Conservation (phyloP, 2,797 vertebrate species). For the Lacerta agilis region DNA sequence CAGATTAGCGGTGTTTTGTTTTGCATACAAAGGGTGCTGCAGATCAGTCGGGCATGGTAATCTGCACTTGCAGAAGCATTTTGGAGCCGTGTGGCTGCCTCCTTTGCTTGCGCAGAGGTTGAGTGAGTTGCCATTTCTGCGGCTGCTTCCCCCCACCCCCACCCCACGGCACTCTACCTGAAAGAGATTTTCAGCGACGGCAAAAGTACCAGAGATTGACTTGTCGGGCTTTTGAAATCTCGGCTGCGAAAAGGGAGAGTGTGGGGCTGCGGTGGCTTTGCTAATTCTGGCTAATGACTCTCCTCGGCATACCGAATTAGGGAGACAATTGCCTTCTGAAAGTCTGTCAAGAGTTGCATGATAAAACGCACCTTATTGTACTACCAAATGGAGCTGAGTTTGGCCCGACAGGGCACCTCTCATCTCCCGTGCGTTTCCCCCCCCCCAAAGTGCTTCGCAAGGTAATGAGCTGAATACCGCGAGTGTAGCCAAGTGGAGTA, state of each 20-base stretch:
- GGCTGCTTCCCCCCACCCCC: slow-evolving; percentile 14
- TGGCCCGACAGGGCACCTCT: slow-evolving; percentile 58
- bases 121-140: slow-evolving; percentile 32
- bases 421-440: slow-evolving; percentile 48
- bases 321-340: slow-evolving; percentile 57
- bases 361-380: slow-evolving; percentile 32
- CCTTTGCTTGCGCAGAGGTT: fast-evolving
- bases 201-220: slow-evolving; percentile 35
- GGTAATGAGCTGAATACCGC: slow-evolving; percentile 53
- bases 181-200: slow-evolving; percentile 24
- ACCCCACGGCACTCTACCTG: neutral
- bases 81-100: fast-evolving
- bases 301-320: slow-evolving; percentile 45
- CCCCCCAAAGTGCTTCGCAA: slow-evolving; percentile 55
- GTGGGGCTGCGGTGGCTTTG: slow-evolving; percentile 30
- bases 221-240: slow-evolving; percentile 53
- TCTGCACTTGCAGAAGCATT: slow-evolving; percentile 20
- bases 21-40: neutral
- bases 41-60: neutral
- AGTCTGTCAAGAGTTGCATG: slow-evolving; percentile 36
- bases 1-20: neutral
- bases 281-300: slow-evolving; percentile 57
- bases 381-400: slow-evolving; percentile 49
- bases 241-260: slow-evolving; percentile 46
- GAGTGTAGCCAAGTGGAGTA: neutral